Conservation (phyloP, 2,113 vertebrate species). For the Corythaeola cristata region DNA sequence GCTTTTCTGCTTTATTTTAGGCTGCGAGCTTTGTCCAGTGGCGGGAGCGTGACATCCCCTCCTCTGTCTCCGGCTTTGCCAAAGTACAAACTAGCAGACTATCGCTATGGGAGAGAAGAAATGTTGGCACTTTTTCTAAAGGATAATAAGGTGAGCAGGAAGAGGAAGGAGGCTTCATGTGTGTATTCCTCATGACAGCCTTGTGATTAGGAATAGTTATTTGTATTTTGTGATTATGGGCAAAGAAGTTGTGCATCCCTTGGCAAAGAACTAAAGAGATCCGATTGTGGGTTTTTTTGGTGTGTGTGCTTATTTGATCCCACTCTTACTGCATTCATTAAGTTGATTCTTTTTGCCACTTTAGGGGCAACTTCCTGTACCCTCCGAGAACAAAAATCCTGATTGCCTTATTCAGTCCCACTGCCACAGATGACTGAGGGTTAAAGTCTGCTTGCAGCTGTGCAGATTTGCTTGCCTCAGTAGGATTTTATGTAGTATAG, state of each 20-base stretch:
- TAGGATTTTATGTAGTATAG: not conserved
- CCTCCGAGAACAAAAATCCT: not conserved
- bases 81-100: constrained; percentile 99
- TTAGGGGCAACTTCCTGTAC: not conserved
- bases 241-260: not conserved
- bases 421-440: not conserved
- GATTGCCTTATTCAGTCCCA: not conserved
- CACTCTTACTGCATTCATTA: not conserved
- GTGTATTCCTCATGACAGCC: not conserved
- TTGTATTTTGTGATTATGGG: not conserved
- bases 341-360: not conserved
- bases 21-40: constrained; percentile 96
- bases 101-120: constrained; percentile 99
- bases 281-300: no score
- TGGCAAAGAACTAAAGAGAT: not conserved
- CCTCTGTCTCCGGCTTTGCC: constrained; percentile 96
- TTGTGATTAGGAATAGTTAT: not conserved
- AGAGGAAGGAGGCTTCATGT: not conserved
- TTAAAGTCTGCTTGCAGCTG: not conserved
- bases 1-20: constrained; percentile 62
- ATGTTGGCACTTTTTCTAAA: constrained; percentile 99
- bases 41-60: constrained; percentile 90
- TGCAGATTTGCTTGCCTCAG: not conserved
- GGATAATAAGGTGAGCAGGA: constrained; percentile 90
- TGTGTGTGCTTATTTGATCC: not conserved